Conservation (phyloP, 2,113 vertebrate species). For the Cynopterus brachyotis region DNA sequence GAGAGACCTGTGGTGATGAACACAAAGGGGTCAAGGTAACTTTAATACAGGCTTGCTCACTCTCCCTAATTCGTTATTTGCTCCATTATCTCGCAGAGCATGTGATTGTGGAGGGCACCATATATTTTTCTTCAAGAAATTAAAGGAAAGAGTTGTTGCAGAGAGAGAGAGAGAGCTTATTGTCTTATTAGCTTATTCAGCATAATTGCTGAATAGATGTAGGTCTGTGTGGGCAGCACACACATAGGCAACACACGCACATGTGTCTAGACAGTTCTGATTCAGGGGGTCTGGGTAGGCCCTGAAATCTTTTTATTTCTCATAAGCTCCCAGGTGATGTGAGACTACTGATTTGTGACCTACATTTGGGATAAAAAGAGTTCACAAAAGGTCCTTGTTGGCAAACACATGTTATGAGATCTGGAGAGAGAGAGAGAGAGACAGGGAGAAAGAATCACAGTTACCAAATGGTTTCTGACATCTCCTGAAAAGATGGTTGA, state of each 20-base stretch:
- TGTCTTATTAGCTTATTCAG: no score
- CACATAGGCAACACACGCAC: no score
- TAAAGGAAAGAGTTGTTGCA: background rate
- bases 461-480: background rate
- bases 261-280: background rate
- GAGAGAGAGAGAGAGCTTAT: background rate
- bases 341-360: background rate
- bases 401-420: background rate
- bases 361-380: background rate
- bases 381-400: background rate
- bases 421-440: background rate
- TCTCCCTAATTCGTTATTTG: background rate
- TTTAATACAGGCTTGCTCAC: conserved; percentile 5
- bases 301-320: background rate
- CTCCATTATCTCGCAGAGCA: background rate
- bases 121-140: conserved; percentile 43
- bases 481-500: background rate
- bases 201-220: background rate
- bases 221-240: background rate
- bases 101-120: conserved; percentile 34
- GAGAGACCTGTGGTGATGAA: conserved; percentile 4
- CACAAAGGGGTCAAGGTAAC: background rate
- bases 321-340: background rate
- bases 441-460: background rate
- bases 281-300: background rate